Conservation (phyloP, 2,797 vertebrate species). For the Rhinella marina region DNA sequence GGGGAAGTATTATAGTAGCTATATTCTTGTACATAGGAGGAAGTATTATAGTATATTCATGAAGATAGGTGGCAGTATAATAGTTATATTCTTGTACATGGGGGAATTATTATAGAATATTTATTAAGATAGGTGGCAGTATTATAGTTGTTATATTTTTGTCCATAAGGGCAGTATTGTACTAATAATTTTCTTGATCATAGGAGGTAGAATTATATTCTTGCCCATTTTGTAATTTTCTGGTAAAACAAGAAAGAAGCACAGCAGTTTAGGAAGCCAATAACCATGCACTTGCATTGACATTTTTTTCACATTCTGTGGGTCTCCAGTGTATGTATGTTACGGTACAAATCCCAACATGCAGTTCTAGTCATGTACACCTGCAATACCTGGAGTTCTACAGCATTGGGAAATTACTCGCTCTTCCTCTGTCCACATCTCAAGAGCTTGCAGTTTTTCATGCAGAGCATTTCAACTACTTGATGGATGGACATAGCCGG, state of each 20-base stretch:
- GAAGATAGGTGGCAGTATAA: too few relatives aligned
- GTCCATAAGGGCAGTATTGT: not conserved
- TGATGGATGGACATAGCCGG: constrained; percentile 45
- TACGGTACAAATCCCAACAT: not conserved
- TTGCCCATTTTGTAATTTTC: not conserved
- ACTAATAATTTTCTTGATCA: not conserved
- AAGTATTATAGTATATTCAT: too few relatives aligned
- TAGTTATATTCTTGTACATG: too few relatives aligned
- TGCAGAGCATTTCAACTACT: not conserved
- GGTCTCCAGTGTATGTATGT: too few relatives aligned
- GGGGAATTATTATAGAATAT: too few relatives aligned
- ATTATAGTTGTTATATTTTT: too few relatives aligned
- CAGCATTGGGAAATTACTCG: not conserved
- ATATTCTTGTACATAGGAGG: not conserved
- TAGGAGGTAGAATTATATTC: not conserved
- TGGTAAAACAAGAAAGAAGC: not conserved
- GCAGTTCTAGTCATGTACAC: not conserved
- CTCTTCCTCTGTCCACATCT: not conserved
- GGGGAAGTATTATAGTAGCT: not conserved
- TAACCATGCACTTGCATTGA: too few relatives aligned
- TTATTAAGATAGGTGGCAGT: too few relatives aligned
- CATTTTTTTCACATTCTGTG: not conserved
- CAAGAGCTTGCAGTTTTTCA: not conserved
- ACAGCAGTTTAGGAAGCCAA: not conserved
- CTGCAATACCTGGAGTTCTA: not conserved